Evolutionary conservation across 1,140 invertebrate genomes (phyloP).

Genomic region (Laupala kohalensis): DNA sequence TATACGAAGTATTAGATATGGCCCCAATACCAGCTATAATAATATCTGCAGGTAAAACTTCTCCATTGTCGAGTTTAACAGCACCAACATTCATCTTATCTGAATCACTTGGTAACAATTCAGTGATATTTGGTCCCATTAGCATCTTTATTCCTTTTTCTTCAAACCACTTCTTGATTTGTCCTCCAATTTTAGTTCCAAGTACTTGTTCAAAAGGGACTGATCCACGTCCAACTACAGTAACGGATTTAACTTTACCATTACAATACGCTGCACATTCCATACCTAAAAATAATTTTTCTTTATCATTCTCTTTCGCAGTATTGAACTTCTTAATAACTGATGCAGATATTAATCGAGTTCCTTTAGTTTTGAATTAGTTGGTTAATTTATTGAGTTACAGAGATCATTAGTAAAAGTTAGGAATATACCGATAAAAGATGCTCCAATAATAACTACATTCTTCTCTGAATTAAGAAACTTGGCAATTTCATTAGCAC

Average conservation of each 20-base stretch:
- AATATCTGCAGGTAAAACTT: conserved; percentile 57
- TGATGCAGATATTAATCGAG: no score
- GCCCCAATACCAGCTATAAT: conserved; percentile 74
- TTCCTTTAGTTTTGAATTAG: no score
- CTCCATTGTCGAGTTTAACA: conserved; percentile 34
- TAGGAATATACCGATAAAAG: conserved; percentile 47
- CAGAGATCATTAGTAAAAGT: no score
- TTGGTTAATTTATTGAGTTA: no score
- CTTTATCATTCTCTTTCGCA: not conserved
- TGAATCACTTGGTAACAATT: conserved; percentile 26
- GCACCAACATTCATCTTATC: not conserved
- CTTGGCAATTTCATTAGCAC: conserved; percentile 49
- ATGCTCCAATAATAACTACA: conserved; percentile 64
- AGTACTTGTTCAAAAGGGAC: conserved; percentile 61
- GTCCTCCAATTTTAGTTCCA: conserved; percentile 55
- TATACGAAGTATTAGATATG: conserved; percentile 63
- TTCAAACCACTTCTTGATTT: conserved; percentile 46
- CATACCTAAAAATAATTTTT: conserved; percentile 38
- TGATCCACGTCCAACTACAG: conserved; percentile 50
- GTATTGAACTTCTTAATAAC: not conserved
- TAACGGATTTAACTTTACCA: conserved; percentile 62
- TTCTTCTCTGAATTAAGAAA: conserved; percentile 37
- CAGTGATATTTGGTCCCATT: conserved; percentile 24
- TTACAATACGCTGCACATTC: conserved; percentile 66
- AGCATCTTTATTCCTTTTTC: conserved; percentile 60